phyloP scores from a whole-genome alignment of 2,888 invertebrate genomes.

The Caenorhabditis sp. region DNA sequence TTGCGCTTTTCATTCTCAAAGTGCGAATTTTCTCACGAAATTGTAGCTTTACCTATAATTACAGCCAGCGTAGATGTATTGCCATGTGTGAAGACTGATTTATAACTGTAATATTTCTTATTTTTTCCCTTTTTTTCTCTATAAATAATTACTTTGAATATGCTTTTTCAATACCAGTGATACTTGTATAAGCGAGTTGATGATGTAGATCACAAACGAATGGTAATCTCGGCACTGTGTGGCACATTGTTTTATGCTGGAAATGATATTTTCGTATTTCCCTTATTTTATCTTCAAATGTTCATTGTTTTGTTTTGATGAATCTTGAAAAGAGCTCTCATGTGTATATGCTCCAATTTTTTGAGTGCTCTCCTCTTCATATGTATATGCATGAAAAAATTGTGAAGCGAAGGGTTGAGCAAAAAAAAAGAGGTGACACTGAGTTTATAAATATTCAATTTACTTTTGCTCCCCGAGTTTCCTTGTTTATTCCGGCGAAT shows the following conservation, averaged over 20 bases:
- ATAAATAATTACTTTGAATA: constrained; percentile 42
- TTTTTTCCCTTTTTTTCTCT: constrained; percentile 7
- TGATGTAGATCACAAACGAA: constrained; percentile 65
- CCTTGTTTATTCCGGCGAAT: neutral
- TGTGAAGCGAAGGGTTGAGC: neutral
- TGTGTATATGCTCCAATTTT: neutral
- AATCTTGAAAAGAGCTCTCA: neutral
- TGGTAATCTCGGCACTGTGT: constrained; percentile 42
- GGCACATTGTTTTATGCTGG: constrained; percentile 38
- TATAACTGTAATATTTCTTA: constrained; percentile 31
- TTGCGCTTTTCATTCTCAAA: neutral
- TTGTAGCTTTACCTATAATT: constrained; percentile 33
- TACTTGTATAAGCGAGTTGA: constrained; percentile 54
- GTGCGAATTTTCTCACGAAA: neutral
- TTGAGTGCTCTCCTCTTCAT: constrained; percentile 1
- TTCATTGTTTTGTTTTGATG: neutral
- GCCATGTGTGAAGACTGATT: constrained; percentile 41
- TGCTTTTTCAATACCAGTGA: constrained; percentile 47
- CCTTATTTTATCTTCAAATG: neutral
- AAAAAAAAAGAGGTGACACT: neutral
- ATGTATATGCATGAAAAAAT: constrained; percentile 13
- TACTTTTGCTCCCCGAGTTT: neutral
- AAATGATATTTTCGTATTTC: constrained; percentile 9
- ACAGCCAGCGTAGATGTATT: constrained; percentile 44
- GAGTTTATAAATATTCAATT: neutral